Percentiles rank a stretch among this genome's conserved stretches.
phyloP scores from a whole-genome alignment of 2,888 invertebrate species.

The Caenorhabditis angaria region DNA sequence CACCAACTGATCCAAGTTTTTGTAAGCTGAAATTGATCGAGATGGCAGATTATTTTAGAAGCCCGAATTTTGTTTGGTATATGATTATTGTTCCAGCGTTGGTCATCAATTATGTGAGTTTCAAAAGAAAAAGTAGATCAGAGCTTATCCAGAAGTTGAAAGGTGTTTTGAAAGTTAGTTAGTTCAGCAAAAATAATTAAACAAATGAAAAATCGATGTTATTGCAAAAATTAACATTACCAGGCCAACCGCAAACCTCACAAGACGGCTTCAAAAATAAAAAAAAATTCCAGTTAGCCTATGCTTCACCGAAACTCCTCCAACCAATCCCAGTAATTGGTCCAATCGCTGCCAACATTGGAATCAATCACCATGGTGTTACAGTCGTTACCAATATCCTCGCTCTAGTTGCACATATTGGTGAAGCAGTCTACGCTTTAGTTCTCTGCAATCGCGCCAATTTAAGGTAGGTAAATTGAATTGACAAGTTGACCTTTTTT shows the following conservation, averaged over 20 bases:
- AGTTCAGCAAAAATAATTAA: background rate
- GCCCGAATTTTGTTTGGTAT: conserved; percentile 57
- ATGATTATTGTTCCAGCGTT: conserved; percentile 61
- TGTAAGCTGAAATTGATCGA: conserved; percentile 35
- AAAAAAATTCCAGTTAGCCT: conserved; percentile 48
- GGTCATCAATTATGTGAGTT: conserved; percentile 61
- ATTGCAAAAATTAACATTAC: too few species aligned
- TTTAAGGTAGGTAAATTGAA: background rate
- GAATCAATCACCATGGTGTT: conserved; percentile 26
- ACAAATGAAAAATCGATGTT: too few species aligned
- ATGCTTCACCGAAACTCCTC: conserved; percentile 45
- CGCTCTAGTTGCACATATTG: conserved; percentile 61
- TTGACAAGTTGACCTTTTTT: background rate
- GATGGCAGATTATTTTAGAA: conserved; percentile 53
- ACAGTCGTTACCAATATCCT: conserved; percentile 54
- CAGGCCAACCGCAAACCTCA: too few species aligned
- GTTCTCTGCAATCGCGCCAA: conserved; percentile 57
- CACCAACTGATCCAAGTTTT: conserved; percentile 36
- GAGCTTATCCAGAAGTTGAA: too few species aligned
- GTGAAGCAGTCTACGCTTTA: conserved; percentile 62
- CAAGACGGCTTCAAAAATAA: too few species aligned
- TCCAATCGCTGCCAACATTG: conserved; percentile 34
- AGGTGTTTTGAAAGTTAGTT: too few species aligned
- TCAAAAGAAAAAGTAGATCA: background rate
- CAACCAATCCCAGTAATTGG: conserved; percentile 51